Percentiles rank a stretch among this genome's conserved stretches.
Conservation (phyloP, 2,113 vertebrate species). For the Loxodonta africana region DNA sequence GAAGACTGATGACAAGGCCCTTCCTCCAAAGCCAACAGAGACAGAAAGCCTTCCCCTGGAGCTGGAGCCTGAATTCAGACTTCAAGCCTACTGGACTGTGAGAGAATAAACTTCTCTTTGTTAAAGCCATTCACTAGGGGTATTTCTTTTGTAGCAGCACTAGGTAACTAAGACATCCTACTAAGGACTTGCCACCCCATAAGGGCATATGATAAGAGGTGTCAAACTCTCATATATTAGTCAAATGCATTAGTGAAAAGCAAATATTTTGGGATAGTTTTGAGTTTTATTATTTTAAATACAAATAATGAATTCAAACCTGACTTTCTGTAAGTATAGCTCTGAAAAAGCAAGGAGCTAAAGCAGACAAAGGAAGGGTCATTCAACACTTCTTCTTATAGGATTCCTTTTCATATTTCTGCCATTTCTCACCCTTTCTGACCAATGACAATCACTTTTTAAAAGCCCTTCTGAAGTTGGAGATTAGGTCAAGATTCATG, state of each 20-base stretch:
- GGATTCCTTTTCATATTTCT: neutral
- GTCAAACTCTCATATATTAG: neutral
- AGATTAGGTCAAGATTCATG: neutral
- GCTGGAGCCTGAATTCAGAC: no score
- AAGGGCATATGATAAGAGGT: neutral
- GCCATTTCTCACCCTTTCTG: neutral
- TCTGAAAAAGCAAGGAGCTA: slow-evolving; percentile 10
- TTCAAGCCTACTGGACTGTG: no score
- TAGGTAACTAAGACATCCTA: no score
- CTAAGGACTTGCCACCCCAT: neutral
- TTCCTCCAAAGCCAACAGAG: no score
- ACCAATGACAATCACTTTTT: neutral
- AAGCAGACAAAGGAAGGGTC: neutral
- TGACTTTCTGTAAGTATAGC: neutral
- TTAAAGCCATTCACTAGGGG: no score
- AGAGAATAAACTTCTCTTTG: no score
- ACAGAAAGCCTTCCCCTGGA: no score
- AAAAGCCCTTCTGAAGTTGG: neutral
- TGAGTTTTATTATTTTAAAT: neutral
- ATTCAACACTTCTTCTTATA: neutral
- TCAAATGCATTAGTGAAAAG: neutral
- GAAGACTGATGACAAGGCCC: no score
- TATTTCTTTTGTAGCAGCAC: no score
- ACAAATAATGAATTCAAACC: neutral
- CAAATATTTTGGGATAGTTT: neutral